Evolutionary conservation across 2,113 vertebrate genomes (phyloP).

Genomic region (Leucosticte australis): DNA sequence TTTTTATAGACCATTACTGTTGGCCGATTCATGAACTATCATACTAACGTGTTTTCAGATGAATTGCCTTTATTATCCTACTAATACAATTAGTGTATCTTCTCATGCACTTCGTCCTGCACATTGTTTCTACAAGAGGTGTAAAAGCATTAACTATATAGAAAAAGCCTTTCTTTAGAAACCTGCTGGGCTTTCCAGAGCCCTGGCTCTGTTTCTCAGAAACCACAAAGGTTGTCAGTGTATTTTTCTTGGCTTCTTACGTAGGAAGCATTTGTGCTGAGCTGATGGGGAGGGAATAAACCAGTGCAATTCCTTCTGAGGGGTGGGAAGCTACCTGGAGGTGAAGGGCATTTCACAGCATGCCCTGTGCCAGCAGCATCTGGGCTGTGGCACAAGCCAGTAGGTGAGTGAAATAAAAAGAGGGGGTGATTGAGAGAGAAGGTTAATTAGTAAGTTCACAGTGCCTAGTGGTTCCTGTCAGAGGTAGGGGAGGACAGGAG

Average conservation of each 20-base stretch:
- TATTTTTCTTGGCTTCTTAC: background rate
- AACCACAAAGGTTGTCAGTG: background rate
- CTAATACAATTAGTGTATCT: conserved; percentile 19
- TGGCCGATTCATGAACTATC: background rate
- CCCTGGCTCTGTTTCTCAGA: background rate
- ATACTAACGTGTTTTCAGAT: background rate
- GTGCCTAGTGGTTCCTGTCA: background rate
- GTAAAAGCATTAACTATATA: background rate
- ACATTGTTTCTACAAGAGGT: background rate
- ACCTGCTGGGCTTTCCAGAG: background rate
- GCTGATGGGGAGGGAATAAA: background rate
- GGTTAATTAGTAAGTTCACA: background rate
- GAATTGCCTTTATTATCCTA: conserved; percentile 14
- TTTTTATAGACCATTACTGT: conserved; percentile 46
- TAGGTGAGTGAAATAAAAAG: background rate
- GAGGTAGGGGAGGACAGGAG: background rate
- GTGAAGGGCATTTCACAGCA: background rate
- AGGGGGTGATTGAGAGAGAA: background rate
- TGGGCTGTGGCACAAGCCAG: background rate
- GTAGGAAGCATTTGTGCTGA: fast-evolving
- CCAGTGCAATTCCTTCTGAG: background rate
- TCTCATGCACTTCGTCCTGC: background rate
- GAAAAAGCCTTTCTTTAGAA: background rate
- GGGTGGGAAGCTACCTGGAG: background rate
- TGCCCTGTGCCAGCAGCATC: background rate